These are phyloP conservation scores for Tromatobia lineatoria DNA, from an alignment of 2,888 invertebrate species.

Conservation along the genomic window DNA sequence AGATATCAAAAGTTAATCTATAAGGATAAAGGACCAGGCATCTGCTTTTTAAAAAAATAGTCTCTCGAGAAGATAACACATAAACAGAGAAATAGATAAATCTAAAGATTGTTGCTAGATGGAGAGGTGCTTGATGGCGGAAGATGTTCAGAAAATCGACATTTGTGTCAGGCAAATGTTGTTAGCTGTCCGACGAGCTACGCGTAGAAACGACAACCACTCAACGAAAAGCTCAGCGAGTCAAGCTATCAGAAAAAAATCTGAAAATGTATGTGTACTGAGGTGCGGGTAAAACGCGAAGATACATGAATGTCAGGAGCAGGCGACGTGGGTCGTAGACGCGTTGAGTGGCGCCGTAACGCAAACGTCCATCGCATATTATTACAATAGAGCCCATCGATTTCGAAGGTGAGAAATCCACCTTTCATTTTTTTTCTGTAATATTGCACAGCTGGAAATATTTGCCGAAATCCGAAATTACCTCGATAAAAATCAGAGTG, in stretches of 20 bases:
- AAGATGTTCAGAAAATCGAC: constrained; percentile 74
- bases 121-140: constrained; percentile 79
- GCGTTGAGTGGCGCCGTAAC: constrained; percentile 85
- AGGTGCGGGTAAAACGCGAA: constrained; percentile 78
- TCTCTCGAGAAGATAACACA: neutral
- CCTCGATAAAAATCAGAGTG: too few relatives aligned
- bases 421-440: neutral
- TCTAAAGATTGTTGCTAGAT: constrained; percentile 78
- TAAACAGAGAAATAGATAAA: neutral
- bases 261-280: constrained; percentile 70
- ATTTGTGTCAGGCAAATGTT: constrained; percentile 69
- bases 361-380: constrained; percentile 77
- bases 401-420: constrained; percentile 53
- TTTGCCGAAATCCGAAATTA: neutral
- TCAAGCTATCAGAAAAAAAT: constrained; percentile 42
- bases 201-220: constrained; percentile 41
- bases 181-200: constrained; percentile 38
- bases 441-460: neutral
- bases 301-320: constrained; percentile 85
- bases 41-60: constrained; percentile 5
- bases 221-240: constrained; percentile 46
- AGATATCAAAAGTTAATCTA: constrained; percentile 47
- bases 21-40: neutral
- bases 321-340: constrained; percentile 85
- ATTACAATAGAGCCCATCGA: constrained; percentile 52